phyloP scores from a whole-genome alignment of 2,888 invertebrate species.

The Volucella inflata region DNA sequence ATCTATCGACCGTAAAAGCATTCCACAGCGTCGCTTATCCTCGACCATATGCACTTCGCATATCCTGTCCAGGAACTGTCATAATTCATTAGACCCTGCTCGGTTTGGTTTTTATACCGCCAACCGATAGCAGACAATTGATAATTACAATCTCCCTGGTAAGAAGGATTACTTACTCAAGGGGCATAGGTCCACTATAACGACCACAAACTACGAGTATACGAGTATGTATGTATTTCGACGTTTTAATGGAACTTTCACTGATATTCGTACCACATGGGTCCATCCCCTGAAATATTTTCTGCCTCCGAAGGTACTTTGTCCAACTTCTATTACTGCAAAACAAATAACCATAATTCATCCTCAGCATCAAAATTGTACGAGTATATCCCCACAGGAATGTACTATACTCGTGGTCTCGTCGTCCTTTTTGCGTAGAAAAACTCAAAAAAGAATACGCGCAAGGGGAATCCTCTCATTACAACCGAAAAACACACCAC shows the following conservation, averaged over 20 bases:
- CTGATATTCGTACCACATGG: constrained; percentile 67
- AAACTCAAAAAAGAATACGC: not conserved
- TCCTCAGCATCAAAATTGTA: constrained; percentile 56
- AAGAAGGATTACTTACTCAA: constrained; percentile 65
- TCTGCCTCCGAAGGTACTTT: constrained; percentile 46
- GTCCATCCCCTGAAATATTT: constrained; percentile 56
- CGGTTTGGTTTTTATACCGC: constrained; percentile 21
- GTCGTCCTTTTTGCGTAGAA: constrained; percentile 52
- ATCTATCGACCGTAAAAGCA: constrained; percentile 50
- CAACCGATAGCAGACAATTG: constrained; percentile 68
- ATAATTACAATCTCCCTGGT: constrained; percentile 69
- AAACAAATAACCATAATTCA: constrained; percentile 74
- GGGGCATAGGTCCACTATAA: constrained; percentile 23
- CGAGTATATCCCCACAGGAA: constrained; percentile 71
- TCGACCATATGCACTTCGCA: constrained; percentile 61
- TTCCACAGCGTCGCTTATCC: constrained; percentile 48
- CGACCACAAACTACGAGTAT: not conserved
- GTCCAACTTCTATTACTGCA: constrained; percentile 46
- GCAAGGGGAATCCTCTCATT: constrained; percentile 56
- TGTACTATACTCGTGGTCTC: too few species aligned
- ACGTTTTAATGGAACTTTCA: constrained; percentile 70
- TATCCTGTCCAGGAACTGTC: constrained; percentile 54
- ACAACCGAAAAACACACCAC: constrained; percentile 19
- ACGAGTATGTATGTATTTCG: constrained; percentile 11
- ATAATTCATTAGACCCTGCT: constrained; percentile 69